Percentiles rank a stretch among this genome's conserved stretches.
Evolutionary conservation across 2,113 vertebrate species (phyloP).

Genomic region (Formicarius rufipectus): DNA sequence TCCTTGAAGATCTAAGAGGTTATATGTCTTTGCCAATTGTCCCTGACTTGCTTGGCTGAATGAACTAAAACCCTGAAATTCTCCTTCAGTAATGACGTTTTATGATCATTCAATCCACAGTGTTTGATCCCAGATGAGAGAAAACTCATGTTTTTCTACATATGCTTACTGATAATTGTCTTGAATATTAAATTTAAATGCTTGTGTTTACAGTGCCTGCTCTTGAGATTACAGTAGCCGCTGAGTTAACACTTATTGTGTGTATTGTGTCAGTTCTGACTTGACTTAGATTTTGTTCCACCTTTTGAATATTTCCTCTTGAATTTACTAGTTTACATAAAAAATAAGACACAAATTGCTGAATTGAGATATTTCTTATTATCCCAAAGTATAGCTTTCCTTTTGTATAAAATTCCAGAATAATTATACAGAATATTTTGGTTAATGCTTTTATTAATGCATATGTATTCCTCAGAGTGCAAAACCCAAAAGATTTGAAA

Average conservation of each 20-base stretch:
- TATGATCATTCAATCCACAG: not conserved
- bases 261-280: not conserved
- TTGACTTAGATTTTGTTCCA: not conserved
- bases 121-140: not conserved
- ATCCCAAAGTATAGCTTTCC: not conserved
- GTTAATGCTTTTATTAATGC: not conserved
- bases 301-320: not conserved
- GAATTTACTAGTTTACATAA: not conserved
- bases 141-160: not conserved
- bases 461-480: not conserved
- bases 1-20: not conserved
- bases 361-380: not conserved
- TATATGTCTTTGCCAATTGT: not conserved
- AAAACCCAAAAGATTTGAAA: not conserved
- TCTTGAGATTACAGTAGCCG: not conserved
- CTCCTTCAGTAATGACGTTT: not conserved
- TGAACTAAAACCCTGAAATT: not conserved
- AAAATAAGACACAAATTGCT: not conserved
- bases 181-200: not conserved
- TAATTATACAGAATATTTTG: not conserved
- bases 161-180: not conserved
- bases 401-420: not conserved
- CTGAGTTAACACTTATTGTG: not conserved
- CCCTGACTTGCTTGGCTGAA: not conserved
- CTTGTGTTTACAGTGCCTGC: not conserved